Evolutionary conservation across 2,888 invertebrate genomes (phyloP).

Genomic region (Conops quadrifasciatus): DNA sequence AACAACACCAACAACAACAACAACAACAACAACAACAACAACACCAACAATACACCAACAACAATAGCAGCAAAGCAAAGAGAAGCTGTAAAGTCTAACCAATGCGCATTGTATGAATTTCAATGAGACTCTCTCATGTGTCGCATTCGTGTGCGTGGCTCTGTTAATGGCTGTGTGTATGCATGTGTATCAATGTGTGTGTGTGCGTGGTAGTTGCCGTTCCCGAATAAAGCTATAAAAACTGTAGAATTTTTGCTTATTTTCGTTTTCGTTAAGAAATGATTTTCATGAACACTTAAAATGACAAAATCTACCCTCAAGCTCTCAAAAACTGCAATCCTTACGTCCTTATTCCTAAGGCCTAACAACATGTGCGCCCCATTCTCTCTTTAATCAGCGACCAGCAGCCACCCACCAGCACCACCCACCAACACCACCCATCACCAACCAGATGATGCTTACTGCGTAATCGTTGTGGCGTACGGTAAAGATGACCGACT

Average conservation of each 20-base stretch:
- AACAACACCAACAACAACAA: neutral
- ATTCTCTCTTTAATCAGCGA: too few relatives aligned
- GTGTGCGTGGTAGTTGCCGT: slow-evolving; percentile 11
- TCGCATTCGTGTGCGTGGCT: neutral
- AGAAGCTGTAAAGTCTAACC: neutral
- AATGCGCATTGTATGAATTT: slow-evolving; percentile 44
- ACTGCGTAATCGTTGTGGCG: too few relatives aligned
- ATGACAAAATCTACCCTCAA: slow-evolving; percentile 17
- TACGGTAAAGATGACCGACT: too few relatives aligned
- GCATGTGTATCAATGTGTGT: slow-evolving; percentile 39
- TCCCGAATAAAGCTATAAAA: slow-evolving; percentile 20
- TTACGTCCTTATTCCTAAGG: too few relatives aligned
- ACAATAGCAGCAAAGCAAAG: too few relatives aligned
- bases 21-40: neutral
- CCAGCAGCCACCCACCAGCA: too few relatives aligned
- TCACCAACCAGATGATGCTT: too few relatives aligned
- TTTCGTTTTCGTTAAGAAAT: slow-evolving; percentile 14
- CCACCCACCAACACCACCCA: too few relatives aligned
- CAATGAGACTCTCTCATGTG: slow-evolving; percentile 41
- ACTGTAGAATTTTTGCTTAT: neutral
- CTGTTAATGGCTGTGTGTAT: slow-evolving; percentile 6
- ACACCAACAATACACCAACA: too few relatives aligned
- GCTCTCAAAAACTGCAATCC: too few relatives aligned
- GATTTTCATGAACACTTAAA: slow-evolving; percentile 28
- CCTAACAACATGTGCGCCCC: too few relatives aligned